Percentiles rank a stretch among this genome's conserved stretches.
Conservation (phyloP, 2,888 invertebrate species). For the Parnassius mnemosyne region DNA sequence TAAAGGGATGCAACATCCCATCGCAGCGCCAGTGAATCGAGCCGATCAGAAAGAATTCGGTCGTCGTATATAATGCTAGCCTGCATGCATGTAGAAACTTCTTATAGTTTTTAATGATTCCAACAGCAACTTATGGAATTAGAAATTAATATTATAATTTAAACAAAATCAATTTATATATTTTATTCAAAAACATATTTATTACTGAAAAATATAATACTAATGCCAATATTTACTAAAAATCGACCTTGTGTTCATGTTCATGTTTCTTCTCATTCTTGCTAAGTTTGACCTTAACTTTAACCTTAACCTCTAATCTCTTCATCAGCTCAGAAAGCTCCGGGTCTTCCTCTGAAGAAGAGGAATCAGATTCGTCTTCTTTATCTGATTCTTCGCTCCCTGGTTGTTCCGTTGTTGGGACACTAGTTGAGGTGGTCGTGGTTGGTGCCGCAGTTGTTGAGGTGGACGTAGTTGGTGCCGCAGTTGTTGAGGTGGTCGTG, state of each 20-base stretch:
- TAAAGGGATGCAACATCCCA: too few relatives aligned
- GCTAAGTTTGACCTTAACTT: constrained; percentile 61
- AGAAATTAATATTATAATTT: too few relatives aligned
- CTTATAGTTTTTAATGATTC: too few relatives aligned
- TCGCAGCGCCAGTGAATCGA: too few relatives aligned
- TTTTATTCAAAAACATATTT: too few relatives aligned
- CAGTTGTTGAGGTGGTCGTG: constrained; percentile 14
- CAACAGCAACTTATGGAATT: too few relatives aligned
- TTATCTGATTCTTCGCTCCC: constrained; percentile 25
- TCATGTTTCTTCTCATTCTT: constrained; percentile 44
- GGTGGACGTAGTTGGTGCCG: constrained; percentile 9
- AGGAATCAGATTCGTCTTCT: constrained; percentile 14
- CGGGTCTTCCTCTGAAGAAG: constrained; percentile 45
- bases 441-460: constrained; percentile 14
- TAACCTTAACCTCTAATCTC: constrained; percentile 61
- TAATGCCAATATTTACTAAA: constrained; percentile 2
- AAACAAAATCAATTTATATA: too few relatives aligned
- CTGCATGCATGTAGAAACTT: too few relatives aligned
- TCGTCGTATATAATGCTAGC: too few relatives aligned
- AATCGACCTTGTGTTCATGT: constrained; percentile 18
- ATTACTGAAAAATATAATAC: too few relatives aligned
- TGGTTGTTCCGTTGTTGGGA: constrained; percentile 23
- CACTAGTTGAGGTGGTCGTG: constrained; percentile 15
- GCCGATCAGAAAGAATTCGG: too few relatives aligned
- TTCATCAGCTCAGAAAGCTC: constrained; percentile 56